phyloP scores from a whole-genome alignment of 2,797 vertebrate species.

The Myiothlypis coronata region DNA sequence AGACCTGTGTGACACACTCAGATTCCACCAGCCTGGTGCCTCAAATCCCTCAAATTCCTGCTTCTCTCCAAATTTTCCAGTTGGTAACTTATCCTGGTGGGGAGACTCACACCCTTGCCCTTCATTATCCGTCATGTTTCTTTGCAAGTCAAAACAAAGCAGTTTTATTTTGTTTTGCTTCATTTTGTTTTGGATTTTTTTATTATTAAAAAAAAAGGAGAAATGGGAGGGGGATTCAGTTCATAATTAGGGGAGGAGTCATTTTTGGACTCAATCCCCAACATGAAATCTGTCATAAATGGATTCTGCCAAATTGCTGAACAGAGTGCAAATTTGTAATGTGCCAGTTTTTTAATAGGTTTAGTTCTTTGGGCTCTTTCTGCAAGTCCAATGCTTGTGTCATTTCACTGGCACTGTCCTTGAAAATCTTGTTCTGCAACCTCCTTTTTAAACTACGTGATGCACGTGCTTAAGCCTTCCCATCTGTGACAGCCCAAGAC shows the following conservation, averaged over 20 bases:
- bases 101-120: neutral
- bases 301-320: conserved; percentile 74
- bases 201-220: neutral
- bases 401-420: conserved; percentile 64
- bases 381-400: conserved; percentile 54
- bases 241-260: conserved; percentile 73
- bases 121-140: neutral
- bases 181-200: neutral
- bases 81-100: conserved; percentile 8
- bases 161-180: neutral
- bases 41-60: neutral
- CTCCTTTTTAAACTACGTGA: neutral
- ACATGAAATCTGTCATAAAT: conserved; percentile 75
- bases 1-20: conserved; percentile 58
- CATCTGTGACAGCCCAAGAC: conserved; percentile 44
- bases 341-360: conserved; percentile 75
- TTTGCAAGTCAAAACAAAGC: conserved; percentile 33
- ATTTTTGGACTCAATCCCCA: conserved; percentile 67
- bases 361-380: conserved; percentile 66
- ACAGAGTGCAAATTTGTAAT: conserved; percentile 50
- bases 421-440: conserved; percentile 49
- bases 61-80: conserved; percentile 63
- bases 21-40: conserved; percentile 31
- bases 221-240: neutral
- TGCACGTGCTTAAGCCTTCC: conserved; percentile 35